phyloP scores from a whole-genome alignment of 2,888 invertebrate genomes.

The Smittia sp. region DNA sequence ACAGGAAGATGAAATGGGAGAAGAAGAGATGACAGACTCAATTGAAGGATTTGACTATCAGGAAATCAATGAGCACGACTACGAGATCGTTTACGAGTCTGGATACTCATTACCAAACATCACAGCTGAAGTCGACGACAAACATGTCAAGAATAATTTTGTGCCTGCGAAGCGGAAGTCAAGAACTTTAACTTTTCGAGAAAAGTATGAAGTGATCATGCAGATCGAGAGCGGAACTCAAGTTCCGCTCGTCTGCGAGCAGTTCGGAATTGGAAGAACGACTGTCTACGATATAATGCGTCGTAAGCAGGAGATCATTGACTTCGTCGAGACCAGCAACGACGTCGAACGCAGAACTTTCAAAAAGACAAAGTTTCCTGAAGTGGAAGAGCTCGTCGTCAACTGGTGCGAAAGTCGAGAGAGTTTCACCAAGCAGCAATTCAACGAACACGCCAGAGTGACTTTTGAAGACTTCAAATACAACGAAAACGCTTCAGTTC shows the following conservation, averaged over 20 bases:
- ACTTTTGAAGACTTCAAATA: not conserved
- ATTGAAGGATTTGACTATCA: not conserved
- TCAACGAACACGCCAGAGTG: not conserved
- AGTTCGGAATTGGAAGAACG: constrained; percentile 17
- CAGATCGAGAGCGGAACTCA: not conserved
- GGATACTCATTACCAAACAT: not conserved
- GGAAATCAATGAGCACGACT: not conserved
- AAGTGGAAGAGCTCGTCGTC: not conserved
- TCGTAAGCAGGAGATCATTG: not conserved
- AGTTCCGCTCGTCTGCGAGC: not conserved
- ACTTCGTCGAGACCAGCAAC: constrained; percentile 13
- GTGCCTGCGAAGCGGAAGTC: not conserved
- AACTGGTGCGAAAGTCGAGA: not conserved
- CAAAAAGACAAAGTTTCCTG: constrained; percentile 30
- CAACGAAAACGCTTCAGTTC: not conserved
- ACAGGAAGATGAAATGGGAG: not conserved
- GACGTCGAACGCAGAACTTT: not conserved
- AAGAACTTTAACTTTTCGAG: constrained; percentile 12
- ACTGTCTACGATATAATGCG: constrained; percentile 19
- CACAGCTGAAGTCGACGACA: not conserved
- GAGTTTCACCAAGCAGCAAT: not conserved
- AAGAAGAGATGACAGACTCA: not conserved
- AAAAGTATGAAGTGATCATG: not conserved
- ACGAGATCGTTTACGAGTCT: constrained; percentile 17
- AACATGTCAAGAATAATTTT: not conserved